These are phyloP conservation scores for Folsomia manolachei DNA, from an alignment of 2,888 invertebrate species.

Conservation along the genomic window DNA sequence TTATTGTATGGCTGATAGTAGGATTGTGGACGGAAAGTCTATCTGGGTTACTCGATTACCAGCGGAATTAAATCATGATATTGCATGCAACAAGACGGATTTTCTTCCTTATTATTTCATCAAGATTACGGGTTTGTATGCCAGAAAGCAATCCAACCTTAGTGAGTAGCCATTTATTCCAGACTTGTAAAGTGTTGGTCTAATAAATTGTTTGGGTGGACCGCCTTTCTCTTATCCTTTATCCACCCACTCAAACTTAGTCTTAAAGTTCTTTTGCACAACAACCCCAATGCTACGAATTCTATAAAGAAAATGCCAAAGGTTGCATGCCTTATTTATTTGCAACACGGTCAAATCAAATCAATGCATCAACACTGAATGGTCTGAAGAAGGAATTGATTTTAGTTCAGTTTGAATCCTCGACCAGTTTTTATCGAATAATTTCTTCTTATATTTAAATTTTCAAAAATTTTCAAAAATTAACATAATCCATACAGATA, in stretches of 20 bases:
- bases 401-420: not conserved
- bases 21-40: not conserved
- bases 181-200: too few species aligned
- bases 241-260: too few species aligned
- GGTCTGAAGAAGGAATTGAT: too few species aligned
- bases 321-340: too few species aligned
- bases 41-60: not conserved
- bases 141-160: not conserved
- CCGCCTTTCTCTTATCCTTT: too few species aligned
- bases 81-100: conserved; percentile 5
- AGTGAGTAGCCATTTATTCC: not conserved
- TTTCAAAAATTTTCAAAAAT: not conserved
- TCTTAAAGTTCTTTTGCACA: too few species aligned
- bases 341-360: too few species aligned
- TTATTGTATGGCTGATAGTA: not conserved
- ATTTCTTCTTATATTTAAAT: not conserved
- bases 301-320: too few species aligned
- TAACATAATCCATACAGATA: not conserved
- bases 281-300: not conserved
- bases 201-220: too few species aligned
- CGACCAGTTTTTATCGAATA: not conserved
- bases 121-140: not conserved
- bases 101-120: not conserved
- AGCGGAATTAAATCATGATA: not conserved
- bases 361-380: too few species aligned